phyloP scores from a whole-genome alignment of 2,888 invertebrate species.

The Morpho deidamia region DNA sequence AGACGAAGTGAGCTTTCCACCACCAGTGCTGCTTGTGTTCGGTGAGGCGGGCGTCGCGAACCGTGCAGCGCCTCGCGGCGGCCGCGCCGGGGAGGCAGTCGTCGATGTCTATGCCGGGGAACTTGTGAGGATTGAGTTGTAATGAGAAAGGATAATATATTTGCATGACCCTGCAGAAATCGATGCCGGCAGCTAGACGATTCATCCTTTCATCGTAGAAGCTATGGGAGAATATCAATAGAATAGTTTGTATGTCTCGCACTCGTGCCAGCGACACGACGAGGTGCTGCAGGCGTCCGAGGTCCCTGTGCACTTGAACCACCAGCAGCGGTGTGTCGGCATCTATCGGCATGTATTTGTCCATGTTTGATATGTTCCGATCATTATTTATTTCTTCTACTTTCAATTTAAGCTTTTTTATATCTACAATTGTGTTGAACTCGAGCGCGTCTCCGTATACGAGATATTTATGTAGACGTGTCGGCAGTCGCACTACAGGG shows the following conservation, averaged over 20 bases:
- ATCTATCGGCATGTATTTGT: constrained; percentile 25
- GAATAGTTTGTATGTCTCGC: constrained; percentile 29
- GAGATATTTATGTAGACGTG: too few species aligned
- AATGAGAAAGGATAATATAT: constrained; percentile 46
- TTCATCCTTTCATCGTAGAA: constrained; percentile 37
- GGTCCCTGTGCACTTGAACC: constrained; percentile 35
- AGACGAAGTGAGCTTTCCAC: constrained; percentile 48
- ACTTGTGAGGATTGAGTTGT: constrained; percentile 38
- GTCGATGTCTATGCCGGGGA: constrained; percentile 36
- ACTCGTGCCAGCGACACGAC: constrained; percentile 39
- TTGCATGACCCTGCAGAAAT: constrained; percentile 47
- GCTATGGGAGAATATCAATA: constrained; percentile 49
- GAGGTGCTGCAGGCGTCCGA: constrained; percentile 36
- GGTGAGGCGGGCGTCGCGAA: constrained; percentile 32
- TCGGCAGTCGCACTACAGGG: too few species aligned
- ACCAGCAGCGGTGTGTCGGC: constrained; percentile 31
- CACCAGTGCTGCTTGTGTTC: constrained; percentile 54
- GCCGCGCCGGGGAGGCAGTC: constrained; percentile 25
- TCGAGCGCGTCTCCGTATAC: too few species aligned
- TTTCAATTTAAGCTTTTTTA: constrained; percentile 16
- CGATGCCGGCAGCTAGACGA: constrained; percentile 33
- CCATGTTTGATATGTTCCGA: constrained; percentile 28
- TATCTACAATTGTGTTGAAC: background rate
- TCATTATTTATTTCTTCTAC: constrained; percentile 31
- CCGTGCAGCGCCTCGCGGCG: constrained; percentile 16